These are phyloP conservation scores for Rhogogaster chlorosoma DNA, from an alignment of 2,888 invertebrate genomes.

Conservation along the genomic window DNA sequence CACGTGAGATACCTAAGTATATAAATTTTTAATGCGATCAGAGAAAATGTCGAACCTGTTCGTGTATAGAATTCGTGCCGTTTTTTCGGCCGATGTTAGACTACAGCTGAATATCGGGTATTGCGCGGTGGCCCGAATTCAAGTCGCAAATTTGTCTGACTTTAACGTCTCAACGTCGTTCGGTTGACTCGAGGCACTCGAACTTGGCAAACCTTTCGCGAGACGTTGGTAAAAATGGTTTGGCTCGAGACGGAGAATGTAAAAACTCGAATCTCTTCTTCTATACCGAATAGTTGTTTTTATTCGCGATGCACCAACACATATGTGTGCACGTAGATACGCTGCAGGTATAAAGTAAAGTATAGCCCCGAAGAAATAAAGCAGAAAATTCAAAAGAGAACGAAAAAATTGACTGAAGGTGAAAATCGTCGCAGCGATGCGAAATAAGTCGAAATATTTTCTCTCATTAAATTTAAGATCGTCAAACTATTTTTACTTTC, in stretches of 20 bases:
- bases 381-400: neutral
- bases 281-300: conserved; percentile 9
- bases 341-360: neutral
- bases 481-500: conserved; percentile 15
- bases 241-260: conserved; percentile 28
- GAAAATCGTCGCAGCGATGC: neutral
- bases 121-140: conserved; percentile 42
- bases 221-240: conserved; percentile 28
- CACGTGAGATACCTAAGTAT: neutral
- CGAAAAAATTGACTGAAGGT: neutral
- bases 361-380: neutral
- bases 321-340: neutral
- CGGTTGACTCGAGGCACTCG: conserved; percentile 28
- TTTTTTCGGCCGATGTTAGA: neutral
- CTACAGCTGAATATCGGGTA: conserved; percentile 6
- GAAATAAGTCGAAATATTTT: neutral
- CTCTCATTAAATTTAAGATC: neutral
- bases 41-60: neutral
- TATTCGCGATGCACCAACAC: neutral
- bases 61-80: neutral
- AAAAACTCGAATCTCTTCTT: conserved; percentile 20
- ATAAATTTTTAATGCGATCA: neutral
- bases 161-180: conserved; percentile 18
- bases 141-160: conserved; percentile 7
- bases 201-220: conserved; percentile 36